Conservation (phyloP, 2,888 invertebrate genomes). For the Clusia tigrina region DNA sequence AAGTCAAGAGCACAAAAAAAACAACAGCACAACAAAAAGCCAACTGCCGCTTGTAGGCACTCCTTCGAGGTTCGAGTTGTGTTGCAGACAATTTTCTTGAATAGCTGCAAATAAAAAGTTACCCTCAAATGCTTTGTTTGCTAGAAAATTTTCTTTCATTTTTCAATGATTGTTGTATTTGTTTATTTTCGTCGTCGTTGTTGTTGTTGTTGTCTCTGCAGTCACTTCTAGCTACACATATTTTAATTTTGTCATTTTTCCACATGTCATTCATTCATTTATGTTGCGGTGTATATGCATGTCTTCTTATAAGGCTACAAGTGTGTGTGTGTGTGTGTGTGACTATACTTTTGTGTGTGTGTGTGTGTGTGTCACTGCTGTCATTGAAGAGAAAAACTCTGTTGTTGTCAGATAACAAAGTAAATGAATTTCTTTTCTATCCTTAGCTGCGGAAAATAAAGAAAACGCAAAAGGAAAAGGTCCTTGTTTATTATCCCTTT, state of each 20-base stretch:
- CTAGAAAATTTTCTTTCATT: background rate
- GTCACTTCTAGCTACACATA: background rate
- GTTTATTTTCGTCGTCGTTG: background rate
- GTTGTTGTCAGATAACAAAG: conserved; percentile 23
- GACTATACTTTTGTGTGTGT: background rate
- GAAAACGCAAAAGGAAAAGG: background rate
- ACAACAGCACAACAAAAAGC: background rate
- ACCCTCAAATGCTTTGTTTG: too few species aligned
- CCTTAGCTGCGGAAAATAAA: background rate
- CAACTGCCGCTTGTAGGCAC: background rate
- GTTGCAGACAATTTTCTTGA: too few species aligned
- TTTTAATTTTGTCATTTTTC: conserved; percentile 18
- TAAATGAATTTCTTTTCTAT: conserved; percentile 14
- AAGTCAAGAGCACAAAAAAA: background rate
- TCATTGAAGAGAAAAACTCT: conserved; percentile 11
- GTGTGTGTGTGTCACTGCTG: conserved; percentile 18
- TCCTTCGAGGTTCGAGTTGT: too few species aligned
- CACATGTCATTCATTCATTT: conserved; percentile 2
- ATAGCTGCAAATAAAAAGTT: too few species aligned
- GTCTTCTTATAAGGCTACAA: too few species aligned
- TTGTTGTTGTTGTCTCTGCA: background rate
- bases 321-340: conserved; percentile 9
- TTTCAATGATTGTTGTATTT: background rate
- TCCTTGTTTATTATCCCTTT: conserved; percentile 21
- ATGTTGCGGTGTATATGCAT: conserved; percentile 6